These are phyloP conservation scores for Chlorospingus semifuscus DNA, from an alignment of 2,797 vertebrate species.

Conservation along the genomic window DNA sequence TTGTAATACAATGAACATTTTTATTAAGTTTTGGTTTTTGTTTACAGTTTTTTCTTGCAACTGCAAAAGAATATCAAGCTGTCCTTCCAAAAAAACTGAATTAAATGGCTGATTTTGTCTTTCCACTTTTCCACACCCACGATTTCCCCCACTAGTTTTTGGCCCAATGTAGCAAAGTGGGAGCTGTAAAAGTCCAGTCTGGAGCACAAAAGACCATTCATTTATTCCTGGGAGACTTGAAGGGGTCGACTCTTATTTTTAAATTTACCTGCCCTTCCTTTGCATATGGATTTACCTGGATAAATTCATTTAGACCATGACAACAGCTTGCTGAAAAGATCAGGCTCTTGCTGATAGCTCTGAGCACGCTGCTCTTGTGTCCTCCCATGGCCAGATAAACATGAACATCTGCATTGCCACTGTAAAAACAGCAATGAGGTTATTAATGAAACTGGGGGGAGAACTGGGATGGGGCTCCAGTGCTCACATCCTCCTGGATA, in stretches of 20 bases:
- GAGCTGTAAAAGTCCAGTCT: background rate
- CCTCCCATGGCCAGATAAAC: background rate
- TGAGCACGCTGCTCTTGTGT: background rate
- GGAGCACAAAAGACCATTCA: background rate
- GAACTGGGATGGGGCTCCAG: background rate
- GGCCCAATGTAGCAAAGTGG: background rate
- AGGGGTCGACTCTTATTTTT: background rate
- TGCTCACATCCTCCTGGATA: background rate
- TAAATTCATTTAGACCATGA: background rate
- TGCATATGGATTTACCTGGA: background rate
- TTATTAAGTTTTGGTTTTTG: background rate
- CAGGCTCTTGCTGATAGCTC: background rate
- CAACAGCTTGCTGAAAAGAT: conserved; percentile 1
- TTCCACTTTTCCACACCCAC: background rate
- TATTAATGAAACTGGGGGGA: background rate
- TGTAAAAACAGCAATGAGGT: background rate
- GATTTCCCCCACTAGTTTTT: background rate
- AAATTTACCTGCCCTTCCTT: background rate
- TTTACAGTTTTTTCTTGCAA: background rate
- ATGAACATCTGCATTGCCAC: background rate
- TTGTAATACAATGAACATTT: background rate
- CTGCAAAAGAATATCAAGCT: background rate
- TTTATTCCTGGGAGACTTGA: background rate
- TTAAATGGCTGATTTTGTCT: background rate
- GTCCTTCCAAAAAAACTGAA: background rate